Base-by-base conservation (phyloP, 2,888 invertebrate genomes). In the Ischnus inquisitorius region DNA sequence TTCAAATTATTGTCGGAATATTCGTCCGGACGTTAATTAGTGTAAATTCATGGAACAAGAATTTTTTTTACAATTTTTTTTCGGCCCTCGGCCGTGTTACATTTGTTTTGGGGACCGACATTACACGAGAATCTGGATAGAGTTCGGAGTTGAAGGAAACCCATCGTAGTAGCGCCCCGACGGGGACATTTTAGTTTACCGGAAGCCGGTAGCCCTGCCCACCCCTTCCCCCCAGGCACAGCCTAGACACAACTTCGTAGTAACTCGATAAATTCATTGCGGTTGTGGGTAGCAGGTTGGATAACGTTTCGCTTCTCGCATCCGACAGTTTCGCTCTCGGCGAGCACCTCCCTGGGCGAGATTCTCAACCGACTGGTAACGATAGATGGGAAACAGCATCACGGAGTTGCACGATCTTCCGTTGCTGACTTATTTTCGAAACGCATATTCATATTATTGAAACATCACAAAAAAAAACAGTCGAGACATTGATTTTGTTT, bases 251-350 rank as follows among this genome's bases (percentile, higher is more conserved):
- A 89, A 90, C 88, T 88, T 85, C 76, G 43, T 87, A 54, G 88
- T 87, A 87, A 90, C 88, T 88, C 88, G 89, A 87, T 90, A 89
- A 90, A 89, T 88, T 88, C 85, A 87, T 88, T 87, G 87, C 75
- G 88, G 88, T 86, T 82, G 77, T 76, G 57, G 75, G 83, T 87
- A 88, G 88, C 85, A 88, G 87, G 87, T 88, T 85, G 87, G 86
- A 87, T 85, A 87, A 82, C 84, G 84, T 87, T 85, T 77, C 65
- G 71, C 75, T 51, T 22, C 80, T 71, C 28, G 78, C 69, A 48
- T 68, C 39, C 69, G 67, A 80, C 69, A 84, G 79, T 85, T 82
- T 72, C 65, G 67, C 62, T 19, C 69, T 60, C 64, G 60, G 48
- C 77, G 64, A 68, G 60, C 39, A 60, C 28, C 51, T 60, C n/a